Base-by-base conservation (phyloP, 2,113 vertebrate genomes). In the Climacteris rufus region DNA sequence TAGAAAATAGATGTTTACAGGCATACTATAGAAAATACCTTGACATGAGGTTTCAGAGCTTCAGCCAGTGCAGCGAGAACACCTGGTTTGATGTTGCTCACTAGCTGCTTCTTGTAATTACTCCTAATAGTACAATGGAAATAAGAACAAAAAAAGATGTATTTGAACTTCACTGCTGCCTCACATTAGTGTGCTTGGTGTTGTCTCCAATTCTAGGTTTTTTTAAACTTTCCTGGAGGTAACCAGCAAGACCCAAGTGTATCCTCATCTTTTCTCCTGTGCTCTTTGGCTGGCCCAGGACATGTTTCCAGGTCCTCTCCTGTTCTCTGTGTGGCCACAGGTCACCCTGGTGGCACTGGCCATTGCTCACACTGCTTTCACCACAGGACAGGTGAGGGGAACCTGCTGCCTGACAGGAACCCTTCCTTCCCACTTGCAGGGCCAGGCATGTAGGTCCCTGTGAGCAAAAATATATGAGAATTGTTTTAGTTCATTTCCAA, bases 401-500 rank as follows among this genome's bases (percentile, higher is more conserved):
- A 7, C 15, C 4, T 24, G 1, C 18, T 68, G 42, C 74, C 20
- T 70, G 37, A 31, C 59, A 45, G 27, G 22, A 28, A 19, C 11
- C 12, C 19, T 44, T 65, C 45, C 53, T 5, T 80, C 28, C n/a
- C 0, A 0, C 33, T 53, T 25, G 50, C 33, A 6, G 1, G 4
- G 47, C 80, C 59, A 65, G 64, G 64, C 89, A 78, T 2, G 2
- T 81, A 74, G 7, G 5, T 68, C 1, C 2, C 65, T 65, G 52
- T 7, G 3, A 83, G 80, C 50, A 94, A 56, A 88, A 54, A 22
- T 3, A 70, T 0, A 45, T 54, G 64, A 21, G 89, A 47, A 89
- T 82, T 84, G 42, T 5, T 74, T 84, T 91, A 75, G 56, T 87
- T 89, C 6, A 54, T 94, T 95, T 92, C 81, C 84, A 87, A 71